Evolutionary conservation across 2,797 vertebrate genomes (phyloP), one percentile per base, ranked within the genome.

Genomic region (Decapterus maruadsi): DNA sequence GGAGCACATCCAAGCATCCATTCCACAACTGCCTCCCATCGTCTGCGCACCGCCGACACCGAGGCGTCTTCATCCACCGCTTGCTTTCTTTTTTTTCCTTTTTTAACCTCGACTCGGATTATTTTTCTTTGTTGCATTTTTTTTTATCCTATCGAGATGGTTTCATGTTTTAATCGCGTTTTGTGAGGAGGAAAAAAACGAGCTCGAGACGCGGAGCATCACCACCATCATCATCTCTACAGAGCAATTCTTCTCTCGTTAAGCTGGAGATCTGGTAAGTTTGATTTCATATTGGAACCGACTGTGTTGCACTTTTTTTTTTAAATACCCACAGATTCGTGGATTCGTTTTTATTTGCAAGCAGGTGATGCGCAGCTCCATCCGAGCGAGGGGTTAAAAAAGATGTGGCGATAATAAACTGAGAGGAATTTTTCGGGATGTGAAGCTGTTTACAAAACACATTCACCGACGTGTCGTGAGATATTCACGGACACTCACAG

Each of bases 1-100:
- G 92, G 79, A 94, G 92, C 93, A 88, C 92, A 92, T 90, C 89
- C 53, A 14, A 92, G 92, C 94, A 93, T 93, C 93, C 92, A 93
- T 92, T 93, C 89, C 93, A 87, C 86, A 80, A 73, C 85, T 84
- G 87, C 79, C 80, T 26, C 4, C 77, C 88, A 78, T 82, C 88
- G 78, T 76, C 85, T 90, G 81, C 89, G 77, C 90, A 90, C 75
- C 68, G 78, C 78, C 85, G 76, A 78, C 84, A 65, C 54, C 78
- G 34, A 83, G 83, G 83, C 90, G 91, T 56, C 76, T 62, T 75
- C 75, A 83, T 82, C 74, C 78, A 75, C 42, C 1, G 19, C 75
- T 75, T 13, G 59, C 20, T 54, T 17, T 29, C 36, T 51, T 19
- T 31, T 55, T 42, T 42, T 26, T 42, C 31, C 46, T 19, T 31